Base-by-base conservation (phyloP, 2,113 vertebrate species). In the Tor tambroides region DNA sequence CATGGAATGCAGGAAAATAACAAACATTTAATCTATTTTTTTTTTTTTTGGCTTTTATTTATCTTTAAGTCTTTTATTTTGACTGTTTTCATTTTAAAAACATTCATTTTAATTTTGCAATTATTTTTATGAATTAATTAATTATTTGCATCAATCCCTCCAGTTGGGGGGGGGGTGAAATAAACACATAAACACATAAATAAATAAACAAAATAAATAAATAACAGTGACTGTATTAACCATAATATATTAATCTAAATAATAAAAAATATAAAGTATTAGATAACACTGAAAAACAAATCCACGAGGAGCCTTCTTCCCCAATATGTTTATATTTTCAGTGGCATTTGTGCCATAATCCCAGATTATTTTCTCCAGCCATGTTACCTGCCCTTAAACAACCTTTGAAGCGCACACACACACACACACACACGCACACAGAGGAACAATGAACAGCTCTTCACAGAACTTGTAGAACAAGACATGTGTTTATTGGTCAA, bases 391-490 rank as follows among this genome's bases (percentile, higher is more conserved):
- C 26, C 65, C 81, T 71, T 10, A 71, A 71, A 83, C n/a, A 83
- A 71, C 63, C 43, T 71, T 32, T 35, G 1, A 71, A 32, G 2
- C 9, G 15, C 41, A 67, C 59, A 61, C 54, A 35, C 54, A 80
- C 30, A 38, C 76, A 11, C 71, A 28, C n/a, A 67, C 63, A 26
- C 2, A 8, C 6, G 43, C 1, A 43, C 10, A 15, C 10, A 41
- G 10, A 12, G 5, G 11, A 43, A 43, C 2, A 11, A n/a, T 6
- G 23, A 49, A 78, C 41, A 51, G 75, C 80, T 69, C 41, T 82
- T 80, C 12, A 56, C 82, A 59, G 21, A 84, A 74, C 82, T 54
- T 59, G 82, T 7, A 72, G 82, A 74, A 59, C 69, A 32, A 74
- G 49, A 74, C 6, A 32, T 49, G 14, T 75, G 49, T 84, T 74